These are phyloP conservation scores for Hypsibius dujardini DNA, from an alignment of 1,140 invertebrate genomes.

Conservation along the genomic window DNA sequence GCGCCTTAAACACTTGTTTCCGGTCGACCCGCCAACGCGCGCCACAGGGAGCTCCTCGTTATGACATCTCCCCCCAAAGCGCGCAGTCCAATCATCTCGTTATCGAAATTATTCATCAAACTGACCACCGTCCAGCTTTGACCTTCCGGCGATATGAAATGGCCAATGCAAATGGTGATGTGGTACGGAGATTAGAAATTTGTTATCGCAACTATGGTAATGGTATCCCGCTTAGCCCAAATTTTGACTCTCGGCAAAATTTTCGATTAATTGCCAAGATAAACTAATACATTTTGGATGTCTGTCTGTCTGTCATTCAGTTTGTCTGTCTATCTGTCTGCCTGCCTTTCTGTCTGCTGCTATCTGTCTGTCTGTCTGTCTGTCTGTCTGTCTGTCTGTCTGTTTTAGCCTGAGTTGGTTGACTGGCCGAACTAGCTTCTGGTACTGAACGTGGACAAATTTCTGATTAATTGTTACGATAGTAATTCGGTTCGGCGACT, in stretches of 20 bases:
- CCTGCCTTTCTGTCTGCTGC: too few species aligned
- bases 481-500: too few species aligned
- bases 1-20: constrained; percentile 13
- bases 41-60: background rate
- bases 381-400: too few species aligned
- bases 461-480: too few species aligned
- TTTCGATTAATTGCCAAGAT: background rate
- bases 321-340: too few species aligned
- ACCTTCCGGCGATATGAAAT: background rate
- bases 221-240: background rate
- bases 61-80: background rate
- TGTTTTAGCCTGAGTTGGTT: too few species aligned
- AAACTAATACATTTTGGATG: background rate
- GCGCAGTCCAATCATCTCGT: background rate
- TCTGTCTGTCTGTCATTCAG: too few species aligned
- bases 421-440: too few species aligned
- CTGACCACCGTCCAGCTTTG: constrained; percentile 7
- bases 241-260: background rate
- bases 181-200: background rate
- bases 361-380: too few species aligned
- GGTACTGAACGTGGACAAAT: too few species aligned
- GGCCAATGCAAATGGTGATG: background rate
- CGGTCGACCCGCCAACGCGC: background rate
- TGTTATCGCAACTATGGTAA: background rate
- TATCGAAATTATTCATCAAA: constrained; percentile 17